phyloP scores from a whole-genome alignment of 2,113 vertebrate genomes.

The Brachypodius melanocephalos region DNA sequence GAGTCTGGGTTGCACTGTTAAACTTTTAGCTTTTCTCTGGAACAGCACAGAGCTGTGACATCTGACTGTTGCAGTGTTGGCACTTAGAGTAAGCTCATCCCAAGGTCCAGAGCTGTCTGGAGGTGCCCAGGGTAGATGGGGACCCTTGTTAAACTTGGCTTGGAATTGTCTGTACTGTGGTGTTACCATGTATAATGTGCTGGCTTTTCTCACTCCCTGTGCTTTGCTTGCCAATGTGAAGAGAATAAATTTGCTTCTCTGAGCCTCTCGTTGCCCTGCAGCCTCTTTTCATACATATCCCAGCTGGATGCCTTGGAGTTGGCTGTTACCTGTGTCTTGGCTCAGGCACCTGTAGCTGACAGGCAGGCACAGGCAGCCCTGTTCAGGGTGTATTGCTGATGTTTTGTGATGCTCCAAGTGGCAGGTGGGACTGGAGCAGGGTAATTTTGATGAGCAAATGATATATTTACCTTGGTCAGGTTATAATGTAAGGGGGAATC shows the following conservation, averaged over 20 bases:
- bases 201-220: neutral
- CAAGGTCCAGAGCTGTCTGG: neutral
- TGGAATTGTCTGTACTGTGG: too few relatives aligned
- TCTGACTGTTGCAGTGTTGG: neutral
- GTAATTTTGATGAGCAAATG: neutral
- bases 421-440: neutral
- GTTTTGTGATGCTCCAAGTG: neutral
- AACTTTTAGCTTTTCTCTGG: neutral
- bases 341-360: neutral
- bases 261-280: neutral
- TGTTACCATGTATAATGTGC: fast-evolving
- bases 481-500: neutral
- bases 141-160: neutral
- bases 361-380: fast-evolving
- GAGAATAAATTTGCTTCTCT: neutral
- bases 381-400: neutral
- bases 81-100: neutral
- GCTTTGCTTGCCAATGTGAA: neutral
- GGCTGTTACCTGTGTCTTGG: neutral
- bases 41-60: neutral
- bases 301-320: fast-evolving
- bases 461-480: neutral
- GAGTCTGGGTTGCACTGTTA: neutral
- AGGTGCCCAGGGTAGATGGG: neutral
- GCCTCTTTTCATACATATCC: fast-evolving